Evolutionary conservation across 2,113 vertebrate species (phyloP).

Genomic region (Aegithalos caudatus): DNA sequence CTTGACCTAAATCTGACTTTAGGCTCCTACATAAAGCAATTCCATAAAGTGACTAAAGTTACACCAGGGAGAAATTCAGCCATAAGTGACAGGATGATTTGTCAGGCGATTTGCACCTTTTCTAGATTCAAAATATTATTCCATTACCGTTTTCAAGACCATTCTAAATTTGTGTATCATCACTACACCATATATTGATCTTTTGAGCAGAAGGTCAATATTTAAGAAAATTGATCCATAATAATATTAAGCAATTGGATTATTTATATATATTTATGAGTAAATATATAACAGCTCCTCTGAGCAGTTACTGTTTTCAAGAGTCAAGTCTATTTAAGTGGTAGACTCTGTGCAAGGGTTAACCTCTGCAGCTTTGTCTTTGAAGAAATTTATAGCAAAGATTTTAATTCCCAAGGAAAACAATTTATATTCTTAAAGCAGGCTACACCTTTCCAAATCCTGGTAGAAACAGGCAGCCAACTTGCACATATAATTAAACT

Average conservation of each 20-base stretch:
- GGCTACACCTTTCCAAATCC: constrained; percentile 17
- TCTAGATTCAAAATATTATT: neutral
- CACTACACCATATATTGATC: neutral
- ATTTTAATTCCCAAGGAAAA: neutral
- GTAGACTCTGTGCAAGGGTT: neutral
- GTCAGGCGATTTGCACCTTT: neutral
- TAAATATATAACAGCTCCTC: constrained; percentile 10
- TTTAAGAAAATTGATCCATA: neutral
- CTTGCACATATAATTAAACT: constrained; percentile 26
- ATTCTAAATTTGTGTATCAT: neutral
- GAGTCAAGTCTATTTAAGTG: neutral
- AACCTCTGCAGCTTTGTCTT: neutral
- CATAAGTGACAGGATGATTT: neutral
- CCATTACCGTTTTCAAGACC: neutral
- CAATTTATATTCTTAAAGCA: constrained; percentile 22
- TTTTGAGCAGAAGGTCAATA: neutral
- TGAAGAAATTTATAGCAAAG: neutral
- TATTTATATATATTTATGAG: neutral
- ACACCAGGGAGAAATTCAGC: neutral
- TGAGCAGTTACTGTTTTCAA: neutral
- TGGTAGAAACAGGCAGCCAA: neutral
- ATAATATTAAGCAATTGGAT: neutral
- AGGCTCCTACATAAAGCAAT: neutral
- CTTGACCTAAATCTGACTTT: neutral
- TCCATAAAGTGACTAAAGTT: neutral